Percentiles rank a stretch among this genome's conserved stretches.
Conservation (phyloP, 2,113 vertebrate species). For the Felis chaus region DNA sequence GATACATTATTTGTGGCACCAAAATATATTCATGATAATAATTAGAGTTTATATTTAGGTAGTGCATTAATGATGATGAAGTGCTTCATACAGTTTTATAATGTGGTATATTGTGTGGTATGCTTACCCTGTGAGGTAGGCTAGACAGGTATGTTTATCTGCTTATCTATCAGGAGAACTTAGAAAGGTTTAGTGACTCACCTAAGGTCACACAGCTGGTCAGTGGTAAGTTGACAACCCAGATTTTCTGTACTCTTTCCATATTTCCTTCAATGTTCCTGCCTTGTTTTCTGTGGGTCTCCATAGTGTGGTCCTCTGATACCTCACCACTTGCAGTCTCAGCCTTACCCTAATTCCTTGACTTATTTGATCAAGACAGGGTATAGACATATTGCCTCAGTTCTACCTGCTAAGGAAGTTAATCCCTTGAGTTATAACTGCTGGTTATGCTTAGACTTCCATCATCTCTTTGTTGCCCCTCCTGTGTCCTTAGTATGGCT, state of each 20-base stretch:
- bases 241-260: not conserved
- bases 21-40: not conserved
- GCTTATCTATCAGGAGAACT: not conserved
- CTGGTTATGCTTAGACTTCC: not conserved
- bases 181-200: not conserved
- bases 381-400: not conserved
- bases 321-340: not conserved
- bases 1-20: not conserved
- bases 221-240: not conserved
- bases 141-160: not conserved
- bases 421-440: not conserved
- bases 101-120: not conserved
- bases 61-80: not conserved
- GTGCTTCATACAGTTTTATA: not conserved
- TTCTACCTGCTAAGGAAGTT: not conserved
- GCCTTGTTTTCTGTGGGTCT: not conserved
- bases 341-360: not conserved
- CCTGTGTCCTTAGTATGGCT: not conserved
- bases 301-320: not conserved
- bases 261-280: not conserved
- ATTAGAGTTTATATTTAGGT: not conserved
- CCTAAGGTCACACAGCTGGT: not conserved
- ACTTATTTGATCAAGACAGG: not conserved
- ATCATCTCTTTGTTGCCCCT: not conserved
- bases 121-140: not conserved